Conservation (phyloP, 37 sponge, comb jelly and placozoan species). For the Aplysina aerophoba region DNA sequence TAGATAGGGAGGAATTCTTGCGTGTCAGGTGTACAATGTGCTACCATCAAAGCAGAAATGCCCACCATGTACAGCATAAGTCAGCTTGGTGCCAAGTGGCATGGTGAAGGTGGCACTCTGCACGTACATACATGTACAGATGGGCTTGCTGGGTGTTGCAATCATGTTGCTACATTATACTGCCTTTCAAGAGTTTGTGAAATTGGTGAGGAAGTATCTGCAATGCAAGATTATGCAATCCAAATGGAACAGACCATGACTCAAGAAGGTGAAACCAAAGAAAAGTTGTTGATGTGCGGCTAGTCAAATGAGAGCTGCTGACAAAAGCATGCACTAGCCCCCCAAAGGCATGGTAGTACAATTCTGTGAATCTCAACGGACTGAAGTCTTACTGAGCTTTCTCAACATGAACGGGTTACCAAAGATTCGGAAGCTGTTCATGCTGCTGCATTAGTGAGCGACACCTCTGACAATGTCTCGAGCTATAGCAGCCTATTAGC, state of each 20-base stretch:
- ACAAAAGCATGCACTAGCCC: background rate
- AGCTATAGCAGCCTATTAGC: no score
- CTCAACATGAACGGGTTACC: no score
- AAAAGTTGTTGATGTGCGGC: constrained; percentile 10
- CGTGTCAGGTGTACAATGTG: constrained; percentile 1
- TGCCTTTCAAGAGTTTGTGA: constrained; percentile 29
- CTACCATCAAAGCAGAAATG: constrained; percentile 21
- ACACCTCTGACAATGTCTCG: no score
- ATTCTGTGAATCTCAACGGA: background rate
- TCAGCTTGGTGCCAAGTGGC: background rate
- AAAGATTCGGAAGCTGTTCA: background rate
- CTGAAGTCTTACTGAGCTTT: background rate
- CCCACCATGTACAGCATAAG: background rate
- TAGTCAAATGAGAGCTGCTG: background rate
- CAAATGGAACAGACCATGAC: constrained; percentile 18
- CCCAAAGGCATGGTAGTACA: background rate
- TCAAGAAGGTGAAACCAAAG: constrained; percentile 6
- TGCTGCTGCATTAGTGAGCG: background rate
- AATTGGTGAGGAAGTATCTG: background rate
- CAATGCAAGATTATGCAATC: background rate
- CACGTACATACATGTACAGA: constrained; percentile 37
- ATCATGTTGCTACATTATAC: constrained; percentile 31
- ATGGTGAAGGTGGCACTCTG: constrained; percentile 8
- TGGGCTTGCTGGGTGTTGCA: constrained; percentile 43
- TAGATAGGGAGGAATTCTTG: background rate